Percentiles rank a stretch among this genome's conserved stretches.
These are phyloP conservation scores for Apistogramma diplotaenia DNA, from an alignment of 2,113 vertebrate genomes.

Conservation along the genomic window DNA sequence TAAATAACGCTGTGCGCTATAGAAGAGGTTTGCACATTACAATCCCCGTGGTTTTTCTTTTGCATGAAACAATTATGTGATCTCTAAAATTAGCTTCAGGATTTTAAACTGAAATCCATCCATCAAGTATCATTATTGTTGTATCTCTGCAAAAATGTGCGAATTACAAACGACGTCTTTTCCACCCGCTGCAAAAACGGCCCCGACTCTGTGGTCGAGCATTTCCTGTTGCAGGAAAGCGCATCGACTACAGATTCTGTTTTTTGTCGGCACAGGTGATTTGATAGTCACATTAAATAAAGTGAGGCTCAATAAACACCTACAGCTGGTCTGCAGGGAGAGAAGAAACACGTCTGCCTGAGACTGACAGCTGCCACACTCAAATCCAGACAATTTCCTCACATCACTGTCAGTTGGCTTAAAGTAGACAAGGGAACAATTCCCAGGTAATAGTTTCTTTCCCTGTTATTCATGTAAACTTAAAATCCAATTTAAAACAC, in stretches of 20 bases:
- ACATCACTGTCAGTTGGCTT: conserved; percentile 43
- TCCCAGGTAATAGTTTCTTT: conserved; percentile 21
- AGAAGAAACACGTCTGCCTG: not conserved
- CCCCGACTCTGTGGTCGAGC: not conserved
- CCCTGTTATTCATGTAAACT: conserved; percentile 40
- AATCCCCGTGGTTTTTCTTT: not conserved
- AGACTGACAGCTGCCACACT: conserved; percentile 58
- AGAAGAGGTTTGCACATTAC: not conserved
- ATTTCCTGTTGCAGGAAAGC: conserved; percentile 8
- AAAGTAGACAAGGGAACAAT: conserved; percentile 31
- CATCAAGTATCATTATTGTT: not conserved
- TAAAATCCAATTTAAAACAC: conserved; percentile 47
- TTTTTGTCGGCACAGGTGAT: conserved; percentile 9
- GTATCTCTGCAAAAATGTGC: not conserved
- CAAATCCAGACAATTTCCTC: conserved; percentile 13
- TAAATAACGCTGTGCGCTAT: not conserved
- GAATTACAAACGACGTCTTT: not conserved
- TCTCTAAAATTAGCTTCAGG: no score
- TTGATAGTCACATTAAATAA: conserved; percentile 34
- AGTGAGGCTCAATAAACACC: conserved; percentile 27
- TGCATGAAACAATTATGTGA: not conserved
- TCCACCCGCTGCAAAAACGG: not conserved
- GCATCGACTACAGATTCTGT: not conserved
- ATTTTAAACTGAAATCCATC: not conserved
- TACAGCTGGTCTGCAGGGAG: not conserved